Conservation (phyloP, 92 coral and sea anemone genomes). For the Anthopleura xanthogrammica region DNA sequence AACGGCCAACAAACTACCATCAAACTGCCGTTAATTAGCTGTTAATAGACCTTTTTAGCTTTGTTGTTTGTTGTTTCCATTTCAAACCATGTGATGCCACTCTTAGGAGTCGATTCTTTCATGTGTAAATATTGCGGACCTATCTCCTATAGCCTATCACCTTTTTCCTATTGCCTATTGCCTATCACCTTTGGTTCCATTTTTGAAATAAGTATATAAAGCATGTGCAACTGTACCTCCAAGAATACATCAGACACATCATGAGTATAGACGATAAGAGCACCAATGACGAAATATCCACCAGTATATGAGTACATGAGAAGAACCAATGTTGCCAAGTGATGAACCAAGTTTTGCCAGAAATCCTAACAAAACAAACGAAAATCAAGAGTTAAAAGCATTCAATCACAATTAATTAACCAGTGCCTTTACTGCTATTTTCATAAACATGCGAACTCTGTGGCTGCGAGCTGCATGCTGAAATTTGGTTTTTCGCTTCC, state of each 20-base stretch:
- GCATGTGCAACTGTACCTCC: constrained; percentile 28
- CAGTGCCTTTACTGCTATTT: not conserved
- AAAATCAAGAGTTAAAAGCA: not conserved
- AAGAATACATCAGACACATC: constrained; percentile 56
- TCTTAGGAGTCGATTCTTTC: too few relatives aligned
- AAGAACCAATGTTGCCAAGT: constrained; percentile 35
- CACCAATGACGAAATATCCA: constrained; percentile 54
- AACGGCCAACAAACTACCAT: too few relatives aligned
- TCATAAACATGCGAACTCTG: too few relatives aligned
- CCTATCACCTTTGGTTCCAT: not conserved
- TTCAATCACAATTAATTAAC: not conserved
- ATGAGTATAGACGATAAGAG: constrained; percentile 48
- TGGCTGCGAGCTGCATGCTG: too few relatives aligned
- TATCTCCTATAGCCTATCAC: too few relatives aligned
- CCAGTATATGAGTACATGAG: constrained; percentile 33
- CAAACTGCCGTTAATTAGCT: too few relatives aligned
- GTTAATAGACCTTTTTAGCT: too few relatives aligned
- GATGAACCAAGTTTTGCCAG: constrained; percentile 48
- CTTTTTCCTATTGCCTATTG: too few relatives aligned
- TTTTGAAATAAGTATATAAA: not conserved
- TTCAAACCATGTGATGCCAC: too few relatives aligned
- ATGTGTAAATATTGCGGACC: too few relatives aligned
- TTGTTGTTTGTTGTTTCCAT: too few relatives aligned
- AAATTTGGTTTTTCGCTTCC: too few relatives aligned
- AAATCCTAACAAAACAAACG: constrained; percentile 31